Conservation (phyloP, 2,113 vertebrate genomes). For the Candoia aspera region DNA sequence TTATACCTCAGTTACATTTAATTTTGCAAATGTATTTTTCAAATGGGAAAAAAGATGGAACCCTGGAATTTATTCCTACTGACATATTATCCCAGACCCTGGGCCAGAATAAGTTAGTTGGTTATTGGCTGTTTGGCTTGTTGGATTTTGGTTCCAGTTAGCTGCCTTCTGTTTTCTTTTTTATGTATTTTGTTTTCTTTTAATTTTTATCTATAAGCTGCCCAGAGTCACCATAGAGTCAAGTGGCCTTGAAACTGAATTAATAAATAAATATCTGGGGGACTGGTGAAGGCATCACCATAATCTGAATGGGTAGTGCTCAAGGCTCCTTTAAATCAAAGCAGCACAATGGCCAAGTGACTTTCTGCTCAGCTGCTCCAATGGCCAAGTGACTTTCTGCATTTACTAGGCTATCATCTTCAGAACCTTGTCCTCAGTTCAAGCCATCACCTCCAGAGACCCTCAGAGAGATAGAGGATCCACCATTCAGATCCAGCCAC, state of each 20-base stretch:
- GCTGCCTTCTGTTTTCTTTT: background rate
- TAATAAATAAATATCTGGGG: background rate
- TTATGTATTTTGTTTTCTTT: background rate
- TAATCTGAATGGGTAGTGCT: background rate
- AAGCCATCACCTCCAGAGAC: background rate
- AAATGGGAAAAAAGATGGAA: background rate
- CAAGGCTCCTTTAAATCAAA: background rate
- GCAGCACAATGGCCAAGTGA: background rate
- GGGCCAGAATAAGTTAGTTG: background rate
- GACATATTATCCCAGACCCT: background rate
- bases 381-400: background rate
- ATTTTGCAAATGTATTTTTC: background rate
- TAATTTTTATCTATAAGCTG: background rate
- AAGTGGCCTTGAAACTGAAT: background rate
- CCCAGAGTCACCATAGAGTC: background rate
- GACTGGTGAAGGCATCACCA: background rate
- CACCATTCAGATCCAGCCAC: background rate
- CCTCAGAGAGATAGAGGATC: background rate
- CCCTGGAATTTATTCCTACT: background rate
- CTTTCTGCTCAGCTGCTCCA: background rate
- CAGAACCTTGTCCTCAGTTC: background rate
- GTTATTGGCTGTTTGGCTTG: background rate
- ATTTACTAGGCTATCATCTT: background rate
- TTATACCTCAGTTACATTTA: background rate
- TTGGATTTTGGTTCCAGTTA: background rate